Evolutionary conservation across 1,140 invertebrate genomes (phyloP), one percentile per base, ranked within the genome.

Genomic region (Arion vulgaris): DNA sequence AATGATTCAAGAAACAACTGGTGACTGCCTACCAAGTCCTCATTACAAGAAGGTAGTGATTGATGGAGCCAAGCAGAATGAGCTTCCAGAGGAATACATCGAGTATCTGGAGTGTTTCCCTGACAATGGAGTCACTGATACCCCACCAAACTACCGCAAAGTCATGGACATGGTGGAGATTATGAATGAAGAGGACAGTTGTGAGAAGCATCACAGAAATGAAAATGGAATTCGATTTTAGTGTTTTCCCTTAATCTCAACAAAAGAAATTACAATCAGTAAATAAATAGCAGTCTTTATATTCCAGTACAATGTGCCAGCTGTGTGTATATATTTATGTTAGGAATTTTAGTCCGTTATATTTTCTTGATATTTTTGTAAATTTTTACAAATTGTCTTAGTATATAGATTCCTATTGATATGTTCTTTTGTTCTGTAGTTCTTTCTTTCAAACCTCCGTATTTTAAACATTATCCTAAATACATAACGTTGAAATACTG

Each of bases 81-180:
- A 93, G 41, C 90, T 96, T 75, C 95, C 95, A 11, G 83, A 91
- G 39, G 92, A 95, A 34, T 96, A 96, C 88, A 92, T 95, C 36
- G 78, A 93, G 79, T 93, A 92, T 66, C 91, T 96, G 76, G 89
- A 94, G 87, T 91, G 84, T n/a, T 94, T 96, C 86, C 93, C 93
- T 26, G 93, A 96, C 85, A 96, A 96, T 91, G 94, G 94, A 23
- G 95, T 94, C 86, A 87, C 91, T 68, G 95, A 93, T 13, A 88
- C 88, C 86, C 93, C 92, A 0, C 87, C 91, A 36, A 83, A 93
- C 13, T 88, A 89, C 71, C 66, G 81, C 28, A 49, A 81, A 51
- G 74, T 86, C n/a, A 28, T 85, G 49, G 51, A 71, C 26, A 71
- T 81, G 45, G 32, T 81, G 0, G 71, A 81, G 53, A 45, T 32